phyloP scores from a whole-genome alignment of 2,888 invertebrate species.

The Scaptomyza parva region DNA sequence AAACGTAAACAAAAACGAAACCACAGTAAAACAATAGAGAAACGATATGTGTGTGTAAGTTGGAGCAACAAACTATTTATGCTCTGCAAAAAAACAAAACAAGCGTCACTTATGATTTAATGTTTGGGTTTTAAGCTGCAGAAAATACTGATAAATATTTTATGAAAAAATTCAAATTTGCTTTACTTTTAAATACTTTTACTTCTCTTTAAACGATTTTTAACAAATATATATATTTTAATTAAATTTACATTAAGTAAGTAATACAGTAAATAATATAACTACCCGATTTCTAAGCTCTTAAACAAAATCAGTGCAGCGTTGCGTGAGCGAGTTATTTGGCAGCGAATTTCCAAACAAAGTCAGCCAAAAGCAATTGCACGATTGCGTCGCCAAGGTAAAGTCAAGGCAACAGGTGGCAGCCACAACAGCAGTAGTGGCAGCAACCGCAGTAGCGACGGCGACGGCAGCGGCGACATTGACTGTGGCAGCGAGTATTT shows the following conservation, averaged over 20 bases:
- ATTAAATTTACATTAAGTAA: too few species aligned
- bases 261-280: too few species aligned
- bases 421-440: slow-evolving; percentile 10
- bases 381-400: slow-evolving; percentile 39
- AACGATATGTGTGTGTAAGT: neutral
- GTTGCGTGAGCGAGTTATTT: slow-evolving; percentile 62
- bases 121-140: too few species aligned
- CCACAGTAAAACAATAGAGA: slow-evolving; percentile 19
- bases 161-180: too few species aligned
- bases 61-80: slow-evolving; percentile 3
- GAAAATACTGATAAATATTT: too few species aligned
- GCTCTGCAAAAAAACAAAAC: slow-evolving; percentile 9
- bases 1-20: slow-evolving; percentile 22
- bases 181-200: too few species aligned
- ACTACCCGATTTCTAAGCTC: neutral
- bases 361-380: slow-evolving; percentile 29
- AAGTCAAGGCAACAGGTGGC: slow-evolving; percentile 71
- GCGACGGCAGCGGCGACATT: slow-evolving; percentile 6
- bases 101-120: neutral
- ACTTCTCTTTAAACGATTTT: too few species aligned
- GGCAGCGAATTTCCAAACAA: slow-evolving; percentile 39
- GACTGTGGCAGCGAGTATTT: slow-evolving; percentile 43
- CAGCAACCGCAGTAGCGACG: slow-evolving; percentile 8
- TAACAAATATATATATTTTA: too few species aligned
- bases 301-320: slow-evolving; percentile 59